Percentiles rank a stretch among this genome's conserved stretches.
These are phyloP conservation scores for Drosophila neoperkinsi DNA, from an alignment of 2,888 invertebrate genomes.

Conservation along the genomic window DNA sequence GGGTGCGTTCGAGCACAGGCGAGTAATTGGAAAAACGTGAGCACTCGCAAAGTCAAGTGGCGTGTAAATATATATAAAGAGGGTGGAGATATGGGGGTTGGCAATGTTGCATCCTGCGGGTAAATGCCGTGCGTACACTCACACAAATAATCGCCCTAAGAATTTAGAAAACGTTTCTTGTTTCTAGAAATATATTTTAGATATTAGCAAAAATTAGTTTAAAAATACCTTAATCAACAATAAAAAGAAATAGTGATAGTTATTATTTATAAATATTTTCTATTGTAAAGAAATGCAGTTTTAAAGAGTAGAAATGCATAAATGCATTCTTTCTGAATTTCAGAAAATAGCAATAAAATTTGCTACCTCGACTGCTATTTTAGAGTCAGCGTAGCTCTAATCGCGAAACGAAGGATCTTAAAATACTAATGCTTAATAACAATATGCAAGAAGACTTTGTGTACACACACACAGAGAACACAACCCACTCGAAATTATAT, in stretches of 20 bases:
- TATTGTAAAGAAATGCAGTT: neutral
- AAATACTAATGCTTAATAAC: neutral
- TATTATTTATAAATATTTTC: neutral
- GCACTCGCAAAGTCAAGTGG: slow-evolving; percentile 84
- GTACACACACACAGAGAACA: neutral
- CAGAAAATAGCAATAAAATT: neutral
- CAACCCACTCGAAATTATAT: neutral
- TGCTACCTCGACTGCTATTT: neutral
- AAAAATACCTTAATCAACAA: neutral
- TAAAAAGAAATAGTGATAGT: neutral
- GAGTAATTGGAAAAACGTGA: slow-evolving; percentile 76
- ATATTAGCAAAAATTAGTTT: neutral
- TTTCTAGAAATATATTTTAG: neutral
- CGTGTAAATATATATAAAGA: slow-evolving; percentile 71
- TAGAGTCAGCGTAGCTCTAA: neutral
- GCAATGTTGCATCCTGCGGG: slow-evolving; percentile 60
- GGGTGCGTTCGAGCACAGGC: slow-evolving; percentile 35
- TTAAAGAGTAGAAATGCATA: neutral
- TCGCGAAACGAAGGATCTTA: neutral
- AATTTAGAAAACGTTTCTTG: neutral
- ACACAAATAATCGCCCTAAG: slow-evolving; percentile 32
- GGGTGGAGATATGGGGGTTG: slow-evolving; percentile 31
- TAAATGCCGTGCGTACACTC: slow-evolving; percentile 51
- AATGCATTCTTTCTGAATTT: neutral
- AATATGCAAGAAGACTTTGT: neutral